Evolutionary conservation across 1,140 invertebrate species (phyloP), one percentile per base, ranked within the genome.

Genomic region (Cyphomyrmex costatus): DNA sequence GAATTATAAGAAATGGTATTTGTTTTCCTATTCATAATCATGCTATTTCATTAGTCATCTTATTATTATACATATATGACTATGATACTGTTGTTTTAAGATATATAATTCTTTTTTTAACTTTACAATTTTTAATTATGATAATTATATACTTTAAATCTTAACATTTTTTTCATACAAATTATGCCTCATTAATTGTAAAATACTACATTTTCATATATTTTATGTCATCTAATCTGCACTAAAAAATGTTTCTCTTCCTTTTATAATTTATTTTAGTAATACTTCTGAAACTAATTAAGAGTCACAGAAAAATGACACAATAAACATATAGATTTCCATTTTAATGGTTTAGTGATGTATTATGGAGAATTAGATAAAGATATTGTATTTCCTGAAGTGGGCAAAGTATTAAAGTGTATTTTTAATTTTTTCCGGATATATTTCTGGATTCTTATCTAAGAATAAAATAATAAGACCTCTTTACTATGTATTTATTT

Each of bases 31-130:
- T 80, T 7, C 1, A 14, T n/a, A 8, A 12, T 36, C 0, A 4
- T 33, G 21, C n/a, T n/a, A 42, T 60, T 42, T 76, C 3, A 12
- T 53, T 33, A 33, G 19, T 1, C 5, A 53, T 19, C 2, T 60
- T 36, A 36, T 14, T 19, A n/a, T n/a, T n/a, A n/a, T n/a, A 36
- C 5, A 53, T 19, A 30, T 14, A 61, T 30, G 1, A 49, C 5
- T 58, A 2, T 12, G 3, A 1, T 10, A 1, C 2, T n/a, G 16
- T n/a, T n/a, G 8, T 3, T 42, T 42, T 46, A 27, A 65, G 33
- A 65, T 78, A n/a, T 79, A 65, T 3, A 66, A 66, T 14, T 79
- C 66, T 2, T 1, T 68, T 51, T 36, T 0, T 79, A 65, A 19
- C 19, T 33, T n/a, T 36, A 49, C 19, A 30, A 30, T 27, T 10